phyloP scores from a whole-genome alignment of 2,888 invertebrate genomes.

The Sinodicranocentrus sp. region DNA sequence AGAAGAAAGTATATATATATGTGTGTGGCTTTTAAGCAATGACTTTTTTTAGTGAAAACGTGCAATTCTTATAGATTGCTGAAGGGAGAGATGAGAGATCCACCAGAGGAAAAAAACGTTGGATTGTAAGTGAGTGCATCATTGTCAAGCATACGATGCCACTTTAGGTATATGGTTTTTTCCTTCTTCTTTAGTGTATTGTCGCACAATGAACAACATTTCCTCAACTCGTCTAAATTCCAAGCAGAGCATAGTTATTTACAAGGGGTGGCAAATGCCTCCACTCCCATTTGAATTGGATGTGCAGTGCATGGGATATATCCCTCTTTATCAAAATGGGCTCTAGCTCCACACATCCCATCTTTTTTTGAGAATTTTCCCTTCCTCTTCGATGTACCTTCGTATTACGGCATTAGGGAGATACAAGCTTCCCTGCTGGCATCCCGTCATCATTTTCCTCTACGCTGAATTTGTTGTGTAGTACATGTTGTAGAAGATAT shows the following conservation, averaged over 20 bases:
- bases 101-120: no score
- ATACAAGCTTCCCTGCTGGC: slow-evolving; percentile 43
- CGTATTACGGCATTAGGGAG: not conserved
- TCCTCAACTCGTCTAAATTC: slow-evolving; percentile 6
- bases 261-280: slow-evolving; percentile 30
- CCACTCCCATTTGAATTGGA: slow-evolving; percentile 18
- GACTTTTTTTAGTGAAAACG: no score
- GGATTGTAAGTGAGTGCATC: not conserved
- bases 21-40: slow-evolving; percentile 12
- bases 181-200: no score
- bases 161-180: no score
- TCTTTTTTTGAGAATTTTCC: no score
- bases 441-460: slow-evolving; percentile 22
- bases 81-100: no score
- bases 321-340: slow-evolving; percentile 25
- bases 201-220: not conserved
- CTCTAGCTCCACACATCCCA: no score
- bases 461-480: slow-evolving; percentile 30
- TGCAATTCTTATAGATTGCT: no score
- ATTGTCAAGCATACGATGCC: not conserved
- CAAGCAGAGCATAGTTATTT: slow-evolving; percentile 31
- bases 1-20: no score
- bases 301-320: slow-evolving; percentile 27
- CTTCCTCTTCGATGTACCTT: not conserved
- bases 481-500: not conserved